These are phyloP conservation scores for Aphodius sticticus DNA, from an alignment of 2,888 invertebrate genomes.

Conservation along the genomic window DNA sequence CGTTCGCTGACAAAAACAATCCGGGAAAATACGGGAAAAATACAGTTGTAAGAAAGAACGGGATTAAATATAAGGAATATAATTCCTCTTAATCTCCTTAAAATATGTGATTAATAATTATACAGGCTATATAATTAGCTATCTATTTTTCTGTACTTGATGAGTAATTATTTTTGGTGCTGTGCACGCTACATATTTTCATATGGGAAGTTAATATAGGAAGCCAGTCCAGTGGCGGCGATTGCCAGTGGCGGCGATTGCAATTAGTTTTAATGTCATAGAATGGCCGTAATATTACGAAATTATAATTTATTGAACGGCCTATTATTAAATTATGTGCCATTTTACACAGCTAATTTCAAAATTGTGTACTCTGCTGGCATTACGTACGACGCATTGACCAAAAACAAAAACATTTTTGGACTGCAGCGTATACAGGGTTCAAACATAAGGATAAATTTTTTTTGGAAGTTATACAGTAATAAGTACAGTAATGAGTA, in stretches of 20 bases:
- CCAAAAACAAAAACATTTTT: no score
- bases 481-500: no score
- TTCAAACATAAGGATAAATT: no score
- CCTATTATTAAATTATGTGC: no score
- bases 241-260: neutral
- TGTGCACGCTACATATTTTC: neutral
- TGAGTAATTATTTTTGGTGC: neutral
- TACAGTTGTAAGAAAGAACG: neutral
- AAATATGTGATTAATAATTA: neutral
- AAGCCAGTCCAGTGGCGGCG: neutral
- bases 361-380: no score
- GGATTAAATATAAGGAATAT: neutral
- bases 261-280: neutral
- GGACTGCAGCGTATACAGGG: no score
- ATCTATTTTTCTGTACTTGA: neutral
- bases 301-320: neutral
- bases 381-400: no score
- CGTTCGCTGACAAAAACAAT: neutral
- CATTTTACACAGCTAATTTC: no score
- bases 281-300: neutral
- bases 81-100: neutral
- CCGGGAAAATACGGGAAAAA: conserved; percentile 5
- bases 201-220: neutral
- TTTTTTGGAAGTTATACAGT: no score
- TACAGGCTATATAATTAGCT: neutral